phyloP scores from a whole-genome alignment of 2,888 invertebrate species.

The Peribatodes rhomboidaria region DNA sequence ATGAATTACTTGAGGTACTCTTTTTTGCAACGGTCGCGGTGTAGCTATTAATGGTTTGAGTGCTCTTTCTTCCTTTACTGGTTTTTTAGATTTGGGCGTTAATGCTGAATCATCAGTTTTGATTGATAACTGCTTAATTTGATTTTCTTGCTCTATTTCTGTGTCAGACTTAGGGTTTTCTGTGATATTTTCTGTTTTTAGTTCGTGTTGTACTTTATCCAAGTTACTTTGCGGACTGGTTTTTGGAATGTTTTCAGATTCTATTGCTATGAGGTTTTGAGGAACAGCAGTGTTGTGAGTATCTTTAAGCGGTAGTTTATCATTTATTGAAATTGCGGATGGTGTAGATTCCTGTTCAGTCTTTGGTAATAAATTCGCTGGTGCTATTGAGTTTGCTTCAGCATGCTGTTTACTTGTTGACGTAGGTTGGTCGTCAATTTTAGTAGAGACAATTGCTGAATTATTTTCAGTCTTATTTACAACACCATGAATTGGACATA shows the following conservation, averaged over 20 bases:
- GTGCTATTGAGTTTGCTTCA: conserved; percentile 8
- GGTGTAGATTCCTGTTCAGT: conserved; percentile 18
- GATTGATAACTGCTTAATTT: conserved; percentile 46
- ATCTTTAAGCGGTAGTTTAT: conserved; percentile 20
- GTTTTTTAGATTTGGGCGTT: conserved; percentile 58
- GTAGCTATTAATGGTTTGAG: conserved; percentile 87
- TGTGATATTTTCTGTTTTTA: conserved; percentile 49
- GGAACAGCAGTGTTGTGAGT: conserved; percentile 33
- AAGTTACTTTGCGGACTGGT: conserved; percentile 44
- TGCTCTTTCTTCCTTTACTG: conserved; percentile 85
- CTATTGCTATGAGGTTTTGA: conserved; percentile 46
- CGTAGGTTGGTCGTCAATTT: background rate
- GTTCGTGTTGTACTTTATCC: conserved; percentile 41
- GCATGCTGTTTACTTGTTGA: conserved; percentile 5
- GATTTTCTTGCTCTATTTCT: conserved; percentile 51
- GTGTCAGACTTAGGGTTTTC: conserved; percentile 64
- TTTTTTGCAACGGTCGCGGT: conserved; percentile 87
- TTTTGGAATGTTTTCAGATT: conserved; percentile 72
- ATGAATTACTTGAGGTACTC: conserved; percentile 74
- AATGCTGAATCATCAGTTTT: conserved; percentile 41
- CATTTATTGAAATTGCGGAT: conserved; percentile 12
- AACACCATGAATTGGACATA: conserved; percentile 30
- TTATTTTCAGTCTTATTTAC: conserved; percentile 29
- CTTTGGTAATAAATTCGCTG: conserved; percentile 3
- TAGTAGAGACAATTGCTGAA: conserved; percentile 7